Base-by-base conservation (phyloP, 2,797 vertebrate genomes). In the Periparus ater region DNA sequence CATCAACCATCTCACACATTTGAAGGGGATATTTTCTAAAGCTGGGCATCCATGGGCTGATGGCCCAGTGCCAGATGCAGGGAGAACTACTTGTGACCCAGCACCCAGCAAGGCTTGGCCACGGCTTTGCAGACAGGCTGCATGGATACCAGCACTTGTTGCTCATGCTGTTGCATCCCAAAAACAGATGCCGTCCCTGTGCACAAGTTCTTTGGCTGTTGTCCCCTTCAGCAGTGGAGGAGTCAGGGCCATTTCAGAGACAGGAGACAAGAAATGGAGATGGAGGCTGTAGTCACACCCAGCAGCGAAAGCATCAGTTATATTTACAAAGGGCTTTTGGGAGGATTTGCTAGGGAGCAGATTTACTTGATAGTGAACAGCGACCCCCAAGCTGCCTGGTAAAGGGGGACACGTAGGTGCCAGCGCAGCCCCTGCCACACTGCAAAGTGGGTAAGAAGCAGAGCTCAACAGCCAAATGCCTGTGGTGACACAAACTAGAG, bases 31-130 rank as follows among this genome's bases (percentile, higher is more conserved):
- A 18, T 47, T 61, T 74, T 72, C n/a, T 30, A 26, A 60, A 4
- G 23, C 18, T 72, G 60, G 62, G 50, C 34, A 48, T 30, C 32
- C 25, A 8, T 25, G n/a, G 36, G 51, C n/a, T 72, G 17, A 20
- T 1, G 2, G 29, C 34, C 21, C 66, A 34, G 34, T 25, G 23
- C 32, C n/a, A 38, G 45, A 34, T 0, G 0, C 42, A 75, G 45
- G 50, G 40, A 67, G 29, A 71, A 13, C 32, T 13, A 19, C 36
- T 36, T 36, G 48, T 32, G 38, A 62, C 27, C 30, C 18, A 25
- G 23, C 36, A 20, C 18, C 29, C 40, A 19, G 22, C 1, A 0
- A 38, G 54, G 21, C 21, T 44, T 63, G 34, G 13, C 36, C 54
- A 45, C 47, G 25, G 53, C 53, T 62, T 12, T 55, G 42, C 86